Evolutionary conservation across 2,113 vertebrate species (phyloP).

Genomic region (Narcine bancroftii): DNA sequence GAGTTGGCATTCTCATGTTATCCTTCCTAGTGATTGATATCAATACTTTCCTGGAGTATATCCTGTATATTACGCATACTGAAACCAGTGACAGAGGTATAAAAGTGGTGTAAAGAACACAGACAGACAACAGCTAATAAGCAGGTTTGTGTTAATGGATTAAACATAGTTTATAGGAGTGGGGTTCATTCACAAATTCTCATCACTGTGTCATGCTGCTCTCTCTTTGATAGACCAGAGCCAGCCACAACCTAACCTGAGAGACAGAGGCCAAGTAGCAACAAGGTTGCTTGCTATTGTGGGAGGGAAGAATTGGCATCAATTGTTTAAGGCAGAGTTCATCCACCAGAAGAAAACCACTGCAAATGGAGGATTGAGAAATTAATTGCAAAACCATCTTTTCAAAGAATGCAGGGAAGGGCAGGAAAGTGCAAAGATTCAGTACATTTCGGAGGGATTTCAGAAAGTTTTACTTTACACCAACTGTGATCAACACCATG

Average conservation of each 20-base stretch:
- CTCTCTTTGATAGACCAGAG: neutral
- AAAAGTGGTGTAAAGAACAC: neutral
- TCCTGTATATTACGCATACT: neutral
- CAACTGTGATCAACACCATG: neutral
- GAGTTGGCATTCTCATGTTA: neutral
- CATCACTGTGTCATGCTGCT: neutral
- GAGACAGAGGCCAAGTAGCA: neutral
- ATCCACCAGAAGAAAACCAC: neutral
- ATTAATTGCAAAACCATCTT: neutral
- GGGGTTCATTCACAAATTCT: neutral
- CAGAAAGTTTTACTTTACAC: neutral
- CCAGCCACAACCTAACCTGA: neutral
- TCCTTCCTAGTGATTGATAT: neutral
- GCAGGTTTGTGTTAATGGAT: neutral
- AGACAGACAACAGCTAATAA: neutral
- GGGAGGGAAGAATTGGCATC: neutral
- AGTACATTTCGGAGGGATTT: neutral
- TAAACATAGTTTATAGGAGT: neutral
- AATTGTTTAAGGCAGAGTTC: neutral
- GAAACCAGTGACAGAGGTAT: too few relatives aligned
- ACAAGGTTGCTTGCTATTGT: neutral
- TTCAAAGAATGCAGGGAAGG: neutral
- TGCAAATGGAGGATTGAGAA: neutral
- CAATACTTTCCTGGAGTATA: neutral
- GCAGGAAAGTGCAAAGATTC: neutral